These are phyloP conservation scores for Agraylea sexmaculata DNA, from an alignment of 1,140 invertebrate genomes.

Conservation along the genomic window DNA sequence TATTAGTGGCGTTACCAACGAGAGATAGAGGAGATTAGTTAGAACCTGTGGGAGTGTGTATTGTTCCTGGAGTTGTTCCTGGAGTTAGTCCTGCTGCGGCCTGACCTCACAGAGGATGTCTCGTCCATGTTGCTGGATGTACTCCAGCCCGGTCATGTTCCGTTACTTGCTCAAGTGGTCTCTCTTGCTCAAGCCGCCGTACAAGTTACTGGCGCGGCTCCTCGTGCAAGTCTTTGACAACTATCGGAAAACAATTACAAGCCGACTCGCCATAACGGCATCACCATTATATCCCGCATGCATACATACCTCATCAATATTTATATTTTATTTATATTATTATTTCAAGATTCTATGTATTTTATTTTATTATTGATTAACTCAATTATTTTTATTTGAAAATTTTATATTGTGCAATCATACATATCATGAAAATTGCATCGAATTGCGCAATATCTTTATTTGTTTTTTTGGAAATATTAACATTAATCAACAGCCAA, in stretches of 20 bases:
- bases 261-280: not conserved
- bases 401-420: not conserved
- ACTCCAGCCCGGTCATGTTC: too few relatives aligned
- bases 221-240: too few relatives aligned
- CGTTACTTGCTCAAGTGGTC: too few relatives aligned
- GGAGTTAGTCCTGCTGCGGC: too few relatives aligned
- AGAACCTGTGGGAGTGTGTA: too few relatives aligned
- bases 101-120: too few relatives aligned
- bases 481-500: not conserved
- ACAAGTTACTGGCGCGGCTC: too few relatives aligned
- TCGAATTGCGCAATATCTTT: not conserved
- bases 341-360: not conserved
- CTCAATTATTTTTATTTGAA: not conserved
- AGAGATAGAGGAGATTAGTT: not conserved
- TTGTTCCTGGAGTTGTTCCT: too few relatives aligned
- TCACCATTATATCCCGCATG: not conserved
- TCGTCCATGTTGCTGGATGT: too few relatives aligned
- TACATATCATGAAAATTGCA: constrained; percentile 1
- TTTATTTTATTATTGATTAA: not conserved
- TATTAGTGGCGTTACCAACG: not conserved
- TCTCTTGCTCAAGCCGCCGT: too few relatives aligned
- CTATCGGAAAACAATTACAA: not conserved
- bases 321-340: not conserved
- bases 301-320: not conserved
- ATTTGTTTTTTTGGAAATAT: not conserved